These are phyloP conservation scores for Campaea margaritaria DNA, from an alignment of 2,888 invertebrate genomes.

Conservation along the genomic window DNA sequence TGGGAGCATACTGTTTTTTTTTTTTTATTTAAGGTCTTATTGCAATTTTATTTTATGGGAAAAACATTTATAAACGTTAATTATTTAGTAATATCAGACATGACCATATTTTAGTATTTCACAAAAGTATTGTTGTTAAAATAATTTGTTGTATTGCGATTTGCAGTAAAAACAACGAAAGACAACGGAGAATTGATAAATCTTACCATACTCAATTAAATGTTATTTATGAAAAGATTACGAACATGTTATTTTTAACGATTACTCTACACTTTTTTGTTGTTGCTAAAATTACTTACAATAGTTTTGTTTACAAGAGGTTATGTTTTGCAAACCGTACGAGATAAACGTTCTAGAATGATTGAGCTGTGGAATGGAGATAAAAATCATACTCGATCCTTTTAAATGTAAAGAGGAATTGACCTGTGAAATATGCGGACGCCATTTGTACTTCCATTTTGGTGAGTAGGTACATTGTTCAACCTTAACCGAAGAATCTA, in stretches of 20 bases:
- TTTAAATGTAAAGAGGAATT: conserved; percentile 34
- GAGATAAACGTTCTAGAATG: not conserved
- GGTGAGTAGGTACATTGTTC: conserved; percentile 55
- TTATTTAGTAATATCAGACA: too few relatives aligned
- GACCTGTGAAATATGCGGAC: conserved; percentile 67
- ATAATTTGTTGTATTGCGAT: too few relatives aligned
- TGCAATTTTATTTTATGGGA: too few relatives aligned
- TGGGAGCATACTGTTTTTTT: too few relatives aligned
- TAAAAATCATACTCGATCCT: not conserved
- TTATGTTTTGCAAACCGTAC: not conserved
- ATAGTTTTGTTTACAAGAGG: not conserved
- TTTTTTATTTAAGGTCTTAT: too few relatives aligned
- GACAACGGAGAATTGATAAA: too few relatives aligned
- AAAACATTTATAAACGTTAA: too few relatives aligned
- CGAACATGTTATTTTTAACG: conserved; percentile 5
- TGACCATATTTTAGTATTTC: too few relatives aligned
- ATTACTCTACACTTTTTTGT: conserved; percentile 2
- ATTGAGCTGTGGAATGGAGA: not conserved
- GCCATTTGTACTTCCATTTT: conserved; percentile 55
- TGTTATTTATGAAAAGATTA: conserved; percentile 2
- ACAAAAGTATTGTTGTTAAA: too few relatives aligned
- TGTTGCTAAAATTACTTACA: conserved; percentile 1
- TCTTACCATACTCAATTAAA: not conserved
- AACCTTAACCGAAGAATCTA: conserved; percentile 66
- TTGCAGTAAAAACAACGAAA: too few relatives aligned